phyloP scores from a whole-genome alignment of 2,113 vertebrate genomes.

The Scartelaos histophorus region DNA sequence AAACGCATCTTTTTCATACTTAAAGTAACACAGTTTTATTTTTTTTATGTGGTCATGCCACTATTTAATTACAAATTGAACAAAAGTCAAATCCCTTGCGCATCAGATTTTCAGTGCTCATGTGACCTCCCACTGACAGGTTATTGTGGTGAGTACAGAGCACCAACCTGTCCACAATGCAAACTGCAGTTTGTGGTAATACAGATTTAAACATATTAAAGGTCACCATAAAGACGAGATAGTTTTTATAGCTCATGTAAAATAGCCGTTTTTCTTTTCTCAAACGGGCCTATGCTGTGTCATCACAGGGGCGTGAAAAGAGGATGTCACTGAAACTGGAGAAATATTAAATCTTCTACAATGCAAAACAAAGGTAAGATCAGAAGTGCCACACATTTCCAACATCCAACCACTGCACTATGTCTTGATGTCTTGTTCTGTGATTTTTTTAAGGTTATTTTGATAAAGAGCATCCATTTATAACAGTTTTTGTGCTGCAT shows the following conservation, averaged over 20 bases:
- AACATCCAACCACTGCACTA: not conserved
- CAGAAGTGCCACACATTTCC: not conserved
- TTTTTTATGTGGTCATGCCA: not conserved
- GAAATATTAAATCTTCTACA: conserved; percentile 32
- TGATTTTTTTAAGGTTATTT: not conserved
- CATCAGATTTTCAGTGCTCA: not conserved
- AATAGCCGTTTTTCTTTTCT: conserved; percentile 19
- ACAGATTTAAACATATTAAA: not conserved
- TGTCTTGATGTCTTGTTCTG: not conserved
- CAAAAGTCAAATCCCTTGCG: not conserved
- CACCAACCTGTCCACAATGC: not conserved
- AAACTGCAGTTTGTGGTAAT: not conserved
- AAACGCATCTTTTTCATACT: not conserved
- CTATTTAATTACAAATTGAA: not conserved
- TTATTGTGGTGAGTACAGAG: not conserved
- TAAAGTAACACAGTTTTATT: not conserved
- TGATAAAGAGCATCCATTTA: not conserved
- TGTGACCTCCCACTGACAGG: not conserved
- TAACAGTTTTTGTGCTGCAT: conserved; percentile 4
- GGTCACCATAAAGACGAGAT: not conserved
- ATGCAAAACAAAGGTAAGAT: conserved; percentile 55
- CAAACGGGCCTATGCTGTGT: conserved; percentile 52
- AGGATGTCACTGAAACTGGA: conserved; percentile 32
- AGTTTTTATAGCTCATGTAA: not conserved
- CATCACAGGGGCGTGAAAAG: conserved; percentile 56